phyloP scores from a whole-genome alignment of 1,140 invertebrate species.

The Procambarus virginalis region DNA sequence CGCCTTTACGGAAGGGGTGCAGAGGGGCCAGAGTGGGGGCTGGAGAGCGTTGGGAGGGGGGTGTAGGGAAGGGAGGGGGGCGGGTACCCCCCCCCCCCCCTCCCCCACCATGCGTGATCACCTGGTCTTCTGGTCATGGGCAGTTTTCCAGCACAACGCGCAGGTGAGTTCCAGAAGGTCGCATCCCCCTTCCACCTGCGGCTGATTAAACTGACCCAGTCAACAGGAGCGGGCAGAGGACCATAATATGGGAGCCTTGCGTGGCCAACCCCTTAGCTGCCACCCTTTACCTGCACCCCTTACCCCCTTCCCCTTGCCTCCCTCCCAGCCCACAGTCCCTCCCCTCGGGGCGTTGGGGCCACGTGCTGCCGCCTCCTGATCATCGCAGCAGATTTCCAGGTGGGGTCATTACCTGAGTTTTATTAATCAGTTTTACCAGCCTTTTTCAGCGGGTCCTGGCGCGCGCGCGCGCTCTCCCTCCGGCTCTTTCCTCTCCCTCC shows the following conservation, averaged over 20 bases:
- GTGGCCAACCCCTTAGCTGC: not conserved
- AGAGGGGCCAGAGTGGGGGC: not conserved
- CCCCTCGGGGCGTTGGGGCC: not conserved
- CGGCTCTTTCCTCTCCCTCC: no score
- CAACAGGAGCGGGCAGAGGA: not conserved
- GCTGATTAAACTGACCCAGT: not conserved
- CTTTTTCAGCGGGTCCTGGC: no score
- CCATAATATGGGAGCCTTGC: no score
- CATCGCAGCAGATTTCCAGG: slow-evolving; percentile 22
- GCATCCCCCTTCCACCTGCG: no score
- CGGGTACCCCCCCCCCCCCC: not conserved
- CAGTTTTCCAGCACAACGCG: not conserved
- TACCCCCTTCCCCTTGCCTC: not conserved
- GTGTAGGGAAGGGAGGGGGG: no score
- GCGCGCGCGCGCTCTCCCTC: no score
- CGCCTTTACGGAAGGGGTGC: not conserved
- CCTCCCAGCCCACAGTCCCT: no score
- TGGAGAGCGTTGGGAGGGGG: not conserved
- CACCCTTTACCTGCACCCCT: not conserved
- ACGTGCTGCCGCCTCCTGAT: not conserved
- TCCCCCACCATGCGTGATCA: not conserved
- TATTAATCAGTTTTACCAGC: slow-evolving; percentile 4
- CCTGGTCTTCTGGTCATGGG: not conserved
- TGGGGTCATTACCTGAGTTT: slow-evolving; percentile 23
- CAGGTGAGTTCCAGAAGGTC: not conserved